Evolutionary conservation across 2,113 vertebrate species (phyloP).

Genomic region (Tragulus kanchil): DNA sequence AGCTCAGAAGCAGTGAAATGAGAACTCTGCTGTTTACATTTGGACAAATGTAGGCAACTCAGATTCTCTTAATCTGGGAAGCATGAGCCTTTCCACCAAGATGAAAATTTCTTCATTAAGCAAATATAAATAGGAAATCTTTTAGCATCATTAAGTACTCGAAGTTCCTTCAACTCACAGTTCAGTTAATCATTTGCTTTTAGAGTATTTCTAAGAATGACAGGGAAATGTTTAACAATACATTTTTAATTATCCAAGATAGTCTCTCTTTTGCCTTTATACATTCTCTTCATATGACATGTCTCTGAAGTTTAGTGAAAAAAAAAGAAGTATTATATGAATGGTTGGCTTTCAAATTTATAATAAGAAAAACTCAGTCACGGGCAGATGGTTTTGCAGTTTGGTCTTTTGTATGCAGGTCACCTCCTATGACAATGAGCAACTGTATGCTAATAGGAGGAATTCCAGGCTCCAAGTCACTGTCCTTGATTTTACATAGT

Average conservation of each 20-base stretch:
- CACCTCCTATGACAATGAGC: conserved; percentile 20
- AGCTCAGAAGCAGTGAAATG: conserved; percentile 28
- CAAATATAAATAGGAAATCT: conserved; percentile 68
- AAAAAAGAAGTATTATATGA: conserved; percentile 42
- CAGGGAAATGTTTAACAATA: conserved; percentile 54
- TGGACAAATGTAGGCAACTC: conserved; percentile 22
- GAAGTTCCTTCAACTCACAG: not conserved
- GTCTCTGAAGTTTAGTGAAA: conserved; percentile 32
- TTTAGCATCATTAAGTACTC: not conserved
- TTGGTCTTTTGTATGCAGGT: conserved; percentile 17
- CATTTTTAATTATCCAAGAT: conserved; percentile 61
- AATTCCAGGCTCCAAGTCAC: conserved; percentile 7
- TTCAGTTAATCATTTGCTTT: conserved; percentile 67
- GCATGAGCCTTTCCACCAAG: not conserved
- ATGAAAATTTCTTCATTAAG: conserved; percentile 59
- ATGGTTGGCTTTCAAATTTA: conserved; percentile 54
- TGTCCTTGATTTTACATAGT: conserved; percentile 45
- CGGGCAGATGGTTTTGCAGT: conserved; percentile 7
- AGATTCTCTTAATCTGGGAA: not conserved
- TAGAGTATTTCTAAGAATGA: conserved; percentile 57
- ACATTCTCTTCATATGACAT: conserved; percentile 27
- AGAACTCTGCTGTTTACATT: conserved; percentile 57
- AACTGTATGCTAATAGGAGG: not conserved
- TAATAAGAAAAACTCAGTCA: conserved; percentile 32
- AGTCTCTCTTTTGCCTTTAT: not conserved